These are phyloP conservation scores for Hyperoplus immaculatus DNA, from an alignment of 2,797 vertebrate species.

Conservation along the genomic window DNA sequence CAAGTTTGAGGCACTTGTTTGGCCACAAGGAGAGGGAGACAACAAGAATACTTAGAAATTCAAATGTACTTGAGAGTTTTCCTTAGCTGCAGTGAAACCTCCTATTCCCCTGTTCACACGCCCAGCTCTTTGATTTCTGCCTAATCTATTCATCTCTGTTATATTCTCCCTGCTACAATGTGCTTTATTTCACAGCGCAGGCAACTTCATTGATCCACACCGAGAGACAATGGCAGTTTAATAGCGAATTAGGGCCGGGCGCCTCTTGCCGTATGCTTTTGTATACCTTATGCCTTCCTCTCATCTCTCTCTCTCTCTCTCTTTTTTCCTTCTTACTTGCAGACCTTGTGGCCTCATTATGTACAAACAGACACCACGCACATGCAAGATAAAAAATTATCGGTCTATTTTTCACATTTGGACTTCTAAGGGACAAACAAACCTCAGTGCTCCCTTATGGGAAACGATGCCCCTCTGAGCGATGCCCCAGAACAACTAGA, in stretches of 20 bases:
- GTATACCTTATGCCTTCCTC: constrained; percentile 21
- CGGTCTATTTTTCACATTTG: constrained; percentile 62
- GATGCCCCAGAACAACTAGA: constrained; percentile 75
- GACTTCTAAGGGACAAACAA: constrained; percentile 73
- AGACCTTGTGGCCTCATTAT: constrained; percentile 70
- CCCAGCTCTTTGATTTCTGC: constrained; percentile 25
- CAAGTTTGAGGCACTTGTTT: too few species aligned
- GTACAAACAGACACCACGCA: constrained; percentile 47
- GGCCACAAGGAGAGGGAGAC: constrained; percentile 21
- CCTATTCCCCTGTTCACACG: constrained; percentile 1
- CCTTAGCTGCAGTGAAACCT: constrained; percentile 10
- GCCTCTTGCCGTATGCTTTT: constrained; percentile 37
- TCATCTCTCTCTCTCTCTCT: constrained; percentile 25
- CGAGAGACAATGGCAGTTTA: constrained; percentile 41
- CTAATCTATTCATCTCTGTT: constrained; percentile 19
- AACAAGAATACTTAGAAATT: background rate
- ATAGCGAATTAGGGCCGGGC: constrained; percentile 42
- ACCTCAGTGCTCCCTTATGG: constrained; percentile 46
- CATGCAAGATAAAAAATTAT: constrained; percentile 51
- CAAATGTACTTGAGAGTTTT: background rate
- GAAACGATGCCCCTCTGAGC: constrained; percentile 60
- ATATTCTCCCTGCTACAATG: constrained; percentile 40
- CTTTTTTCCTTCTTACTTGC: constrained; percentile 13
- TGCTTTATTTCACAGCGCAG: constrained; percentile 41
- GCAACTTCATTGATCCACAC: constrained; percentile 45